Evolutionary conservation across 2,797 vertebrate species (phyloP).

Genomic region (Gambusia yucatana): DNA sequence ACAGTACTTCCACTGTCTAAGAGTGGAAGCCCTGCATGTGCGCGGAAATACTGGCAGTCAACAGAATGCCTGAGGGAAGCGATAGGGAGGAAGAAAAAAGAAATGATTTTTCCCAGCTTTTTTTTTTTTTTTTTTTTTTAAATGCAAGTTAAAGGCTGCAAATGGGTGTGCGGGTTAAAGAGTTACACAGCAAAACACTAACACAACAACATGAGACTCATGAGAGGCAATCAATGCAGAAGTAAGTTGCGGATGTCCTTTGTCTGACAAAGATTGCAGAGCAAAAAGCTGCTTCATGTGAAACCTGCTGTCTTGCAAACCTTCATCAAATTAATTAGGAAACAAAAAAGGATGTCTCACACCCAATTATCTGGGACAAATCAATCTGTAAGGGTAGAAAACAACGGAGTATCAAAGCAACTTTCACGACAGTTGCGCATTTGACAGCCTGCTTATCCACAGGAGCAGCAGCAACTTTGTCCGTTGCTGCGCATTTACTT

Average conservation of each 20-base stretch:
- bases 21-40: constrained; percentile 19
- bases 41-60: constrained; percentile 35
- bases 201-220: constrained; percentile 10
- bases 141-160: constrained; percentile 38
- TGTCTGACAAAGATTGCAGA: not conserved
- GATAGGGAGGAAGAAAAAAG: constrained; percentile 16
- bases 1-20: constrained; percentile 46
- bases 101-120: constrained; percentile 62
- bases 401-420: constrained; percentile 22
- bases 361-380: not conserved
- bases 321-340: not conserved
- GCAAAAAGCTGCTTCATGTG: constrained; percentile 1
- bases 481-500: constrained; percentile 29
- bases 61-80: constrained; percentile 33
- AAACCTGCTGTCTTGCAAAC: not conserved
- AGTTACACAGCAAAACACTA: constrained; percentile 24
- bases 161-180: constrained; percentile 38
- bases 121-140: constrained; percentile 2
- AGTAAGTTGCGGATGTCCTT: constrained; percentile 19
- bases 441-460: constrained; percentile 41
- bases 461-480: constrained; percentile 36
- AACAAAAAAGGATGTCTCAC: not conserved
- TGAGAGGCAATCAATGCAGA: not conserved
- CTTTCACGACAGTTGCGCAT: constrained; percentile 44
- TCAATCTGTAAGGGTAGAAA: not conserved